Percentiles rank a stretch among this genome's conserved stretches.
Conservation (phyloP, 2,113 vertebrate genomes). For the Atherinomorus stipes region DNA sequence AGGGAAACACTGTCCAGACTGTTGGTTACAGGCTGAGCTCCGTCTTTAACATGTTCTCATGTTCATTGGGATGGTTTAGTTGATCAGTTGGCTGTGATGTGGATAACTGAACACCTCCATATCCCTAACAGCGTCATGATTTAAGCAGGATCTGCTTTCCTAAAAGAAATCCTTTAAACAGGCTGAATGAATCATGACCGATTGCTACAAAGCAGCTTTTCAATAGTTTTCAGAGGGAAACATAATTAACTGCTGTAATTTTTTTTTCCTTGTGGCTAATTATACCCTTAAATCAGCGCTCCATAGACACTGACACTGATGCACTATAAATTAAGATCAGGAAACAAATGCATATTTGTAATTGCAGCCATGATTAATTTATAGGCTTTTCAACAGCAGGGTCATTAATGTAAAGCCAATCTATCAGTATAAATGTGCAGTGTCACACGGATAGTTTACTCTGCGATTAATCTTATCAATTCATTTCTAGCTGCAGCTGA, state of each 20-base stretch:
- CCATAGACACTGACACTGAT: conserved; percentile 50
- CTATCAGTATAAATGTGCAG: conserved; percentile 68
- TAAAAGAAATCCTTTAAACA: conserved; percentile 39
- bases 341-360: conserved; percentile 78
- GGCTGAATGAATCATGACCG: conserved; percentile 52
- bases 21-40: conserved; percentile 1
- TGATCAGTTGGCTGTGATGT: conserved; percentile 9
- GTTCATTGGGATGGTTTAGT: neutral
- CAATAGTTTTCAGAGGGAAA: conserved; percentile 45
- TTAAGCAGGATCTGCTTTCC: conserved; percentile 2
- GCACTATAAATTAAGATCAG: conserved; percentile 65
- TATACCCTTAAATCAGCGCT: conserved; percentile 60
- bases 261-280: conserved; percentile 52
- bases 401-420: conserved; percentile 80
- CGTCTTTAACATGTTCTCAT: neutral
- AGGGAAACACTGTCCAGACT: neutral
- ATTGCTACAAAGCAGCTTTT: conserved; percentile 60
- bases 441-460: conserved; percentile 64
- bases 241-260: conserved; percentile 37
- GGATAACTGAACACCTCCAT: neutral
- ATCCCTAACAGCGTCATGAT: neutral
- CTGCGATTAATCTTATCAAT: conserved; percentile 79
- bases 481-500: conserved; percentile 65
- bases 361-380: conserved; percentile 75
- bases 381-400: conserved; percentile 57